phyloP scores from a whole-genome alignment of 2,888 invertebrate species.

The Cheilosia impressa region DNA sequence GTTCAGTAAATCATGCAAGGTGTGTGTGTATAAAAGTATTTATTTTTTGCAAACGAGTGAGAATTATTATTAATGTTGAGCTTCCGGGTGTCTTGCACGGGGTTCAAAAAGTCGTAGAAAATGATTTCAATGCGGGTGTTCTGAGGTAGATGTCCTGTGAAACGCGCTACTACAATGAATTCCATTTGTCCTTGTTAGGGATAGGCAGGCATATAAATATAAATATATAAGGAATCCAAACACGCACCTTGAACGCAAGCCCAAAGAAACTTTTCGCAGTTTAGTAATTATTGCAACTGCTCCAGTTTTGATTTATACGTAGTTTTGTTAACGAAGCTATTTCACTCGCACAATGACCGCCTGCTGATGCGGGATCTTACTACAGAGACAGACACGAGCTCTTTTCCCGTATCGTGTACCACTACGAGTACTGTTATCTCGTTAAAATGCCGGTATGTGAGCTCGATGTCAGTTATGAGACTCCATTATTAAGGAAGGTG shows the following conservation, averaged over 20 bases:
- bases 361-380: background rate
- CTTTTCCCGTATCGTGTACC: no score
- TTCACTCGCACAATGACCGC: background rate
- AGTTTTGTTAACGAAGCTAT: slow-evolving; percentile 25
- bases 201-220: no score
- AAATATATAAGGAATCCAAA: background rate
- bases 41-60: background rate
- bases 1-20: slow-evolving; percentile 18
- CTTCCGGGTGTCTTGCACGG: slow-evolving; percentile 29
- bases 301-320: background rate
- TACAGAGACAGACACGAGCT: no score
- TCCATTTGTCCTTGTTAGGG: background rate
- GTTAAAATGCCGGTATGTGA: background rate
- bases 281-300: slow-evolving; percentile 6
- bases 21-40: background rate
- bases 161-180: background rate
- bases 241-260: background rate
- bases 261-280: background rate
- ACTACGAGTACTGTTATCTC: background rate
- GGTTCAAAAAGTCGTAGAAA: slow-evolving; percentile 23
- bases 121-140: slow-evolving; percentile 16
- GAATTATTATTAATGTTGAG: slow-evolving; percentile 17
- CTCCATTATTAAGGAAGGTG: no score
- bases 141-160: background rate
- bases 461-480: background rate